Evolutionary conservation across 1,140 invertebrate genomes (phyloP).

Genomic region (Ceratosolen fusciceps): DNA sequence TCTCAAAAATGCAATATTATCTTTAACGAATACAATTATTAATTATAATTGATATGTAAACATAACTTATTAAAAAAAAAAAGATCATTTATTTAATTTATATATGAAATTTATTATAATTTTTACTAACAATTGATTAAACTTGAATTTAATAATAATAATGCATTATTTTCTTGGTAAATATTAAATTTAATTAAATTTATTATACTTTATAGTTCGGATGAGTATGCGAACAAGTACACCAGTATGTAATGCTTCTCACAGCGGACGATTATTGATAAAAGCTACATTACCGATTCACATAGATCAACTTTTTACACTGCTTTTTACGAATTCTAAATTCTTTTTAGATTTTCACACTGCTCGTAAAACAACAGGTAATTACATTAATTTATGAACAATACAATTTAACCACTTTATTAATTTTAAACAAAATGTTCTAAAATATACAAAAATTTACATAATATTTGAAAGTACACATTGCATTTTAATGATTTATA

Average conservation of each 20-base stretch:
- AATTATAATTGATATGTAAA: too few relatives aligned
- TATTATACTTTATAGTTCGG: slow-evolving; percentile 29
- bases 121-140: too few relatives aligned
- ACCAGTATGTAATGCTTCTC: slow-evolving; percentile 76
- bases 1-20: too few relatives aligned
- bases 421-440: too few relatives aligned
- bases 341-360: slow-evolving; percentile 89
- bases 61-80: too few relatives aligned
- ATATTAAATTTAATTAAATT: neutral
- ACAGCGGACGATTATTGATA: slow-evolving; percentile 84
- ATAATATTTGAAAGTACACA: neutral
- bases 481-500: neutral
- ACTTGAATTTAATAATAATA: neutral
- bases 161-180: neutral
- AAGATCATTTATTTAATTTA: too few relatives aligned
- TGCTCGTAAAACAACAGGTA: slow-evolving; percentile 84
- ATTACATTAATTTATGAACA: slow-evolving; percentile 35
- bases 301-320: slow-evolving; percentile 91
- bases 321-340: slow-evolving; percentile 93
- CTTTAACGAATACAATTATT: too few relatives aligned
- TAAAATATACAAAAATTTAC: neutral
- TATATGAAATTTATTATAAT: too few relatives aligned
- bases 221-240: slow-evolving; percentile 35
- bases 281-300: slow-evolving; percentile 83
- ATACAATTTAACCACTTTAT: too few relatives aligned